Base-by-base conservation (phyloP, 2,113 vertebrate species). In the Apaloderma vittatum region DNA sequence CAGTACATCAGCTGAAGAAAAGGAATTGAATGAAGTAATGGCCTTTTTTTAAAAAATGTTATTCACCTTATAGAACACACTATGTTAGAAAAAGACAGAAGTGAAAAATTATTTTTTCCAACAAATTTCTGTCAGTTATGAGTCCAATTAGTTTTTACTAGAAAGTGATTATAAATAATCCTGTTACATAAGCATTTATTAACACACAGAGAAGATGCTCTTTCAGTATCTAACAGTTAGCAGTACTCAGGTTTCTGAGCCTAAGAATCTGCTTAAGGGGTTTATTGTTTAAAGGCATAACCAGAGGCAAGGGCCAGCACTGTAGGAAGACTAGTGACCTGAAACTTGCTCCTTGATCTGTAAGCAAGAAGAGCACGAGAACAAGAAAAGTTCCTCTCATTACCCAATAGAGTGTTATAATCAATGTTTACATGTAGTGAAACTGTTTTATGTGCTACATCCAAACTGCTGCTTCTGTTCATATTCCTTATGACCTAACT, bases 271-370 rank as follows among this genome's bases (percentile, higher is more conserved):
- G 21, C n/a, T 63, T 45, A 45, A 67, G 21, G 29, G 8, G 57
- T 94, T 86, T 85, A 78, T 74, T 90, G 51, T 86, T 95, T 96
- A 62, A 65, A 78, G 21, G 30, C 43, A 77, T 70, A 94, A 88
- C 77, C 18, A 96, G 80, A 57, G 37, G 57, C 73, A 78, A 87
- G 13, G 27, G 8, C 52, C 0, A 3, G 43, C 89, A 61, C 40
- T 32, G 37, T 71, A 68, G 65, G 73, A 91, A 68, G 37, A 51
- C 61, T 30, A 52, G 52, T 85, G 93, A 82, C 52, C 86, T 68
- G 73, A 89, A 91, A 89, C 57, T 9, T 77, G 24, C 37, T 84
- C 52, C 76, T 95, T 95, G 57, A 78, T 74, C 76, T 89, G 27
- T 91, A 93, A 63, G 72, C 29, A 93, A 82, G 72, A 92, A 57